Conservation (phyloP, 2,797 vertebrate species). For the Hyperoplus lanceolatus region DNA sequence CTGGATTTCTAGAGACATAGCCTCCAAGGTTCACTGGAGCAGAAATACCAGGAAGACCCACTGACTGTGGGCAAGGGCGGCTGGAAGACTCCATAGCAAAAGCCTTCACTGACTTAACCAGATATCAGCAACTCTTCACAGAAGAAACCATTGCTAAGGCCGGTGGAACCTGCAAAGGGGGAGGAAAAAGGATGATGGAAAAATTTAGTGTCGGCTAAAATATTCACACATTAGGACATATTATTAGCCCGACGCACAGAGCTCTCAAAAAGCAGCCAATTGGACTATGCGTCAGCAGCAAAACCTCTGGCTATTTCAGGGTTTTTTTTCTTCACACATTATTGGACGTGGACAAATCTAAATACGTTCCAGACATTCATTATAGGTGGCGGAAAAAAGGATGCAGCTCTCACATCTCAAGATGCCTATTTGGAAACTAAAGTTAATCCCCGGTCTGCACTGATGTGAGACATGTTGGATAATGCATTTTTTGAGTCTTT, state of each 20-base stretch:
- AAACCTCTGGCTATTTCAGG: constrained; percentile 29
- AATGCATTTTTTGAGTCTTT: constrained; percentile 25
- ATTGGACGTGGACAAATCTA: constrained; percentile 75
- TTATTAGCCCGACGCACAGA: constrained; percentile 58
- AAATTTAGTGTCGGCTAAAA: constrained; percentile 45
- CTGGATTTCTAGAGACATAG: constrained; percentile 84
- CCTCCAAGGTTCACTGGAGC: constrained; percentile 84
- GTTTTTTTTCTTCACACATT: constrained; percentile 47
- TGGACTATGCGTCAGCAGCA: constrained; percentile 50
- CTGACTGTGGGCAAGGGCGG: constrained; percentile 73
- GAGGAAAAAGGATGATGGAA: constrained; percentile 5
- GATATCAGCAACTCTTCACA: constrained; percentile 93
- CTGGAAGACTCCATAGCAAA: constrained; percentile 80
- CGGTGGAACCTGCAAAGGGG: constrained; percentile 92
- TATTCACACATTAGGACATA: constrained; percentile 40
- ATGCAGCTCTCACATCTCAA: constrained; percentile 63
- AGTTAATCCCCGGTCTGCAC: constrained; percentile 61
- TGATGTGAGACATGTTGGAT: constrained; percentile 33
- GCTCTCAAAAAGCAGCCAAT: constrained; percentile 32
- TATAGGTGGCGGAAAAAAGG: constrained; percentile 61
- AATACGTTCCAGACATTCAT: constrained; percentile 74
- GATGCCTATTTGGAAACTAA: constrained; percentile 61
- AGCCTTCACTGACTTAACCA: constrained; percentile 82
- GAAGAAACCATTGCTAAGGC: constrained; percentile 97
- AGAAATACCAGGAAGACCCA: constrained; percentile 83